A percentile compares a stretch with the other conserved stretches of the same genome.
These are phyloP conservation scores for Lipophrys pholis DNA, from an alignment of 2,113 vertebrate genomes.

Conservation along the genomic window DNA sequence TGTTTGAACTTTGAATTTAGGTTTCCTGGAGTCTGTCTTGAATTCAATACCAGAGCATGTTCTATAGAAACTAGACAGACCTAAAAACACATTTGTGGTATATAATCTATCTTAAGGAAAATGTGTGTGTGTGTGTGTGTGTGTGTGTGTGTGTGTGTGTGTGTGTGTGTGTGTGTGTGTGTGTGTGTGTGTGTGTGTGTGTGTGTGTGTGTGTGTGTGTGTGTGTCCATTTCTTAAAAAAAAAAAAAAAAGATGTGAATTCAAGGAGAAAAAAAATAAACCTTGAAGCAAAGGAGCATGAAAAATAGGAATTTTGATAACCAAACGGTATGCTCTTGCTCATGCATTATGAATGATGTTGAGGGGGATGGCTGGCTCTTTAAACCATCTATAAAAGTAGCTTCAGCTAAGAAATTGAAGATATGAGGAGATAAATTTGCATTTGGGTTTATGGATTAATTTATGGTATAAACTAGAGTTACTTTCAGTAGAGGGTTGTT, in stretches of 20 bases:
- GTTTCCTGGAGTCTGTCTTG: not conserved
- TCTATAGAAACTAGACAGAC: not conserved
- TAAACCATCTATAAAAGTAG: slow-evolving; percentile 47
- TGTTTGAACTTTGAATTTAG: slow-evolving; percentile 2
- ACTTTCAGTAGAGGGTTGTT: slow-evolving; percentile 63
- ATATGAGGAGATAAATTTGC: slow-evolving; percentile 51
- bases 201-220: not conserved
- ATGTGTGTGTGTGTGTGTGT: not conserved
- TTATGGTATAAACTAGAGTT: slow-evolving; percentile 62
- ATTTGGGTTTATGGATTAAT: slow-evolving; percentile 61
- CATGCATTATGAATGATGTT: slow-evolving; percentile 64
- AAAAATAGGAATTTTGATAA: slow-evolving; percentile 56
- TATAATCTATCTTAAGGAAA: slow-evolving; percentile 6
- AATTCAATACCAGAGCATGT: slow-evolving; percentile 18
- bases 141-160: not conserved
- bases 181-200: not conserved
- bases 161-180: too few relatives aligned
- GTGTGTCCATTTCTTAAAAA: too few relatives aligned
- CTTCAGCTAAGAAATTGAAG: slow-evolving; percentile 41
- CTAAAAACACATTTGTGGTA: slow-evolving; percentile 29
- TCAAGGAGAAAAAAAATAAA: slow-evolving; percentile 39
- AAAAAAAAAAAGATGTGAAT: slow-evolving; percentile 30
- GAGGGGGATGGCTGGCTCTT: slow-evolving; percentile 22
- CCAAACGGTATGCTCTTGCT: slow-evolving; percentile 41
- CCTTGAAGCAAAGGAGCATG: slow-evolving; percentile 35